Percentiles rank a stretch among this genome's conserved stretches.
Conservation (phyloP, 2,113 vertebrate species). For the Nettapus auritus region DNA sequence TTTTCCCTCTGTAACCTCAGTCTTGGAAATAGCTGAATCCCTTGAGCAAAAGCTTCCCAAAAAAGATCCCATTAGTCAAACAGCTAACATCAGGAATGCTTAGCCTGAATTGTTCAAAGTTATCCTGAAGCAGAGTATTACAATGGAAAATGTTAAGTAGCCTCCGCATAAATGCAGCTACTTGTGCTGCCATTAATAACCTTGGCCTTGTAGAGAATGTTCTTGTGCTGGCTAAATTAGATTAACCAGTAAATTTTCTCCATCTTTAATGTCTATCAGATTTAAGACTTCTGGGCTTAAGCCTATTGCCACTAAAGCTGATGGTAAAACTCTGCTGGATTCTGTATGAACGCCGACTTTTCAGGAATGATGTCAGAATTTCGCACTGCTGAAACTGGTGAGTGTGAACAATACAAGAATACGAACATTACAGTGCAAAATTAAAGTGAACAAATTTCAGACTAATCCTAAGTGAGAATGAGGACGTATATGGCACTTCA, state of each 20-base stretch:
- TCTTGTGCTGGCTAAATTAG: constrained; percentile 53
- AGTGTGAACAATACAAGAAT: background rate
- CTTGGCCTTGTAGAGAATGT: constrained; percentile 50
- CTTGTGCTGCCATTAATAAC: constrained; percentile 60
- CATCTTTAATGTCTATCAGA: constrained; percentile 34
- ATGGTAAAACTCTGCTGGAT: background rate
- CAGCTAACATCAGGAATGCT: constrained; percentile 52
- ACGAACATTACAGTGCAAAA: background rate
- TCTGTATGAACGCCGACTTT: background rate
- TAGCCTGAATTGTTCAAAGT: constrained; percentile 63
- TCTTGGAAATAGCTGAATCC: constrained; percentile 55
- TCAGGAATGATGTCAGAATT: background rate
- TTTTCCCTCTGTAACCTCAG: background rate
- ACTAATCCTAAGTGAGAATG: background rate
- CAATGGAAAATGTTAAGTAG: constrained; percentile 70
- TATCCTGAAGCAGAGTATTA: constrained; percentile 32
- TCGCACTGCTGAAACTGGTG: background rate
- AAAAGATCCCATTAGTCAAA: constrained; percentile 59
- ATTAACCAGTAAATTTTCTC: constrained; percentile 41
- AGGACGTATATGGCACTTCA: background rate
- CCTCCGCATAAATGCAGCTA: background rate
- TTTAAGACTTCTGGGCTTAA: constrained; percentile 41
- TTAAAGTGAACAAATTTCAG: background rate
- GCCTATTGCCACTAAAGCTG: constrained; percentile 11
- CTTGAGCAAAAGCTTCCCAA: constrained; percentile 63